phyloP scores from a whole-genome alignment of 2,888 invertebrate genomes.

The Limnephilus auricula region DNA sequence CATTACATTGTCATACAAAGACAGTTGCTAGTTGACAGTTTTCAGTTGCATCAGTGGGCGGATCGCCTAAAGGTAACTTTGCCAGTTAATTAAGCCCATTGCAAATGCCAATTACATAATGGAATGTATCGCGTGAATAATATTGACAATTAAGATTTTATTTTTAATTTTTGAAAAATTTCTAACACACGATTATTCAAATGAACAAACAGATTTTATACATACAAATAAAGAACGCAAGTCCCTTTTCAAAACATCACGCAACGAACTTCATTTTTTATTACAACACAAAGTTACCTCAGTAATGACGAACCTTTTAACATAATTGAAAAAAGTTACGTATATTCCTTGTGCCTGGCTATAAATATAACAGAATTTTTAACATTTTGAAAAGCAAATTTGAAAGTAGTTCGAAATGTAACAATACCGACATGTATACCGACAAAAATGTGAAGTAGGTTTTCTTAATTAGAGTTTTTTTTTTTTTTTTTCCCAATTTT shows the following conservation, averaged over 20 bases:
- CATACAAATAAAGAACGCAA: neutral
- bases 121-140: neutral
- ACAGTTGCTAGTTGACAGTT: too few relatives aligned
- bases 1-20: too few relatives aligned
- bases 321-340: too few relatives aligned
- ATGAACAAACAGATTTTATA: neutral
- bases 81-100: too few relatives aligned
- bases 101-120: too few relatives aligned
- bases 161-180: neutral
- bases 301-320: neutral
- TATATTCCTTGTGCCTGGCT: too few relatives aligned
- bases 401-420: neutral
- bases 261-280: neutral
- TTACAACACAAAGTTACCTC: neutral
- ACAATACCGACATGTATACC: neutral
- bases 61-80: too few relatives aligned
- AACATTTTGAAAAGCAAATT: neutral
- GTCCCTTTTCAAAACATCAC: neutral
- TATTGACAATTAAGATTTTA: neutral
- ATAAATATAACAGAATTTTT: too few relatives aligned
- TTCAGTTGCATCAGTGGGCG: too few relatives aligned
- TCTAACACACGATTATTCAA: neutral
- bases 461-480: too few relatives aligned
- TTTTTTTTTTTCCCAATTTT: too few relatives aligned
- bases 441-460: too few relatives aligned